phyloP scores from a whole-genome alignment of 2,113 vertebrate genomes.

The Deroptyus accipitrinus region DNA sequence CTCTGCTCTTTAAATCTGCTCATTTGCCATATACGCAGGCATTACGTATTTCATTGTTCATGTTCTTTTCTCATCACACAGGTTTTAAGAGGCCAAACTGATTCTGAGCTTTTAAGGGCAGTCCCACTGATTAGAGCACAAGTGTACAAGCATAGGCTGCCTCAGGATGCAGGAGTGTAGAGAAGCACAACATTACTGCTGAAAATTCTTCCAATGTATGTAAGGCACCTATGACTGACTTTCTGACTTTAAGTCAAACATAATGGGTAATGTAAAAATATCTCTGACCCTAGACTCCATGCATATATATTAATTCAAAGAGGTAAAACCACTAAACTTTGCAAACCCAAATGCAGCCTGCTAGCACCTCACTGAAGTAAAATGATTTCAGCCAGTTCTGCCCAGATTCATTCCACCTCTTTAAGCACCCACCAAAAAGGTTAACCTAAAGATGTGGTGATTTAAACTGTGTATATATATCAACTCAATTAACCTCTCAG shows the following conservation, averaged over 20 bases:
- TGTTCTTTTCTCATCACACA: not conserved
- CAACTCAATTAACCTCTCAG: not conserved
- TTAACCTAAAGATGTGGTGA: not conserved
- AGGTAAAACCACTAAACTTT: not conserved
- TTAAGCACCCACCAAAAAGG: not conserved
- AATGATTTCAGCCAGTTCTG: not conserved
- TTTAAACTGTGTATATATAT: not conserved
- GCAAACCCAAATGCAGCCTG: not conserved
- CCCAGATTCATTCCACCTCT: not conserved
- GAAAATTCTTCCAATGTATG: not conserved
- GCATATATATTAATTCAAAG: not conserved
- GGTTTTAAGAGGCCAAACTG: not conserved
- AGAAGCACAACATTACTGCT: not conserved
- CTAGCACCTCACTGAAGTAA: not conserved
- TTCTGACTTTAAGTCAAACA: not conserved
- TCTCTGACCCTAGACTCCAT: not conserved
- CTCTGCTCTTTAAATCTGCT: not conserved
- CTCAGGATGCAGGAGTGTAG: not conserved
- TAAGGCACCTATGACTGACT: not conserved
- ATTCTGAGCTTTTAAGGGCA: not conserved
- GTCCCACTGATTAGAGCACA: not conserved
- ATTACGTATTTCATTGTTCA: not conserved
- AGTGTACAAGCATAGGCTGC: not conserved
- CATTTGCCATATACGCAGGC: not conserved
- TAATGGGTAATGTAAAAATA: not conserved